A percentile compares a stretch with the other conserved stretches of the same genome.
phyloP scores from a whole-genome alignment of 2,888 invertebrate species.

The Volucella bombylans region DNA sequence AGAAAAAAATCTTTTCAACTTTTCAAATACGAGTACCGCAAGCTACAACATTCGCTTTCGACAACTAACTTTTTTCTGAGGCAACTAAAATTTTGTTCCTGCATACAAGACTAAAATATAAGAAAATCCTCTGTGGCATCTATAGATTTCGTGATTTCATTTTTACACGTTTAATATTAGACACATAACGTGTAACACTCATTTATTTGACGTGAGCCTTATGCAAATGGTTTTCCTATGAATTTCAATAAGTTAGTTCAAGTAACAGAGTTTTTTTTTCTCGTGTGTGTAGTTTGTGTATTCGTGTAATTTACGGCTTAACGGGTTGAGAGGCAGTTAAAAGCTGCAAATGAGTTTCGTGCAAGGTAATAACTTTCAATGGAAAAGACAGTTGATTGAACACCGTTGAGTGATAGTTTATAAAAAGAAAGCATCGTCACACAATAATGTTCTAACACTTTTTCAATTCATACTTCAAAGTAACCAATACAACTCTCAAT shows the following conservation, averaged over 20 bases:
- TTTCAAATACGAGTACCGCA: constrained; percentile 60
- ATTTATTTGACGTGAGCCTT: not conserved
- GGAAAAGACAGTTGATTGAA: constrained; percentile 28
- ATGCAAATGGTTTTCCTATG: constrained; percentile 38
- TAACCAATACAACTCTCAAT: constrained; percentile 2
- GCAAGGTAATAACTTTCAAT: constrained; percentile 47
- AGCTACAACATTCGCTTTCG: constrained; percentile 40
- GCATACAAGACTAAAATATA: constrained; percentile 2
- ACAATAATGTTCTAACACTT: not conserved
- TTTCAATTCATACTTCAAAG: not conserved
- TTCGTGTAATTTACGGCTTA: constrained; percentile 29
- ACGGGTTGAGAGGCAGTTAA: constrained; percentile 48
- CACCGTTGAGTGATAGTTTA: constrained; percentile 30
- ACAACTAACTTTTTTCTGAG: constrained; percentile 29
- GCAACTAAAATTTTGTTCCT: constrained; percentile 12
- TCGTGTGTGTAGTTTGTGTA: constrained; percentile 32
- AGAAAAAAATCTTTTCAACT: not conserved
- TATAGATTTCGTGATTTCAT: constrained; percentile 55
- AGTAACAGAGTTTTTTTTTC: constrained; percentile 18
- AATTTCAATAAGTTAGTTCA: constrained; percentile 48
- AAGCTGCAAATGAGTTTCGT: constrained; percentile 51
- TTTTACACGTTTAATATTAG: constrained; percentile 60
- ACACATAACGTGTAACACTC: constrained; percentile 42
- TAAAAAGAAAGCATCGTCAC: constrained; percentile 42
- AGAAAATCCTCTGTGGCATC: constrained; percentile 35